These are phyloP conservation scores for Zoanthus sociatus DNA, from an alignment of 92 coral and sea anemone species.

Conservation along the genomic window DNA sequence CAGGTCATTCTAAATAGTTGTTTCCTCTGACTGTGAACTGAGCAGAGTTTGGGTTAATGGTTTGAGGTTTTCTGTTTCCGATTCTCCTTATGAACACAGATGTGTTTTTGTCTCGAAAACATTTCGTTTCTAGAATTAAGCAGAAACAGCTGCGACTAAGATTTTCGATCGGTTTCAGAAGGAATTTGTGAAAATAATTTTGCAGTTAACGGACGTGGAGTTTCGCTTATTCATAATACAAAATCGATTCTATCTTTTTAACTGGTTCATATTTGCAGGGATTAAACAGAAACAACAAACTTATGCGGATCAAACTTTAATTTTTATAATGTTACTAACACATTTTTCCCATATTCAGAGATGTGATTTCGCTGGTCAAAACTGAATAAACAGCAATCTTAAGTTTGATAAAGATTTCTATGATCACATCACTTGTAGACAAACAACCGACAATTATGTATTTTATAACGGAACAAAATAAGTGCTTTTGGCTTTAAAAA, in stretches of 20 bases:
- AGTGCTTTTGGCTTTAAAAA: not conserved
- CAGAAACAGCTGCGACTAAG: constrained; percentile 8
- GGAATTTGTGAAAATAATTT: not conserved
- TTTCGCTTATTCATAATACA: constrained; percentile 1
- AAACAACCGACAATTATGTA: constrained; percentile 8
- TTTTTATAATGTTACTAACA: too few relatives aligned
- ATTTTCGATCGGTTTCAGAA: not conserved
- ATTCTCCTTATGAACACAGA: constrained; percentile 20
- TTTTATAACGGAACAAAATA: constrained; percentile 27
- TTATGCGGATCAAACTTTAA: not conserved
- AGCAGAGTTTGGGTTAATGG: constrained; percentile 18
- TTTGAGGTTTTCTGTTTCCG: constrained; percentile 36
- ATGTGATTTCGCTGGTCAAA: not conserved
- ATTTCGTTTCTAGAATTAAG: not conserved
- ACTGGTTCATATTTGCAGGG: not conserved
- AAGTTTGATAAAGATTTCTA: not conserved
- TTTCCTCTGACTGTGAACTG: constrained; percentile 34
- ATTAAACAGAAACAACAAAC: not conserved
- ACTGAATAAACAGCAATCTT: constrained; percentile 20
- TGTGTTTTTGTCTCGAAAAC: constrained; percentile 34
- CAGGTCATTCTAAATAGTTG: constrained; percentile 45
- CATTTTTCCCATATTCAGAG: not conserved
- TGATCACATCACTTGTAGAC: constrained; percentile 7
- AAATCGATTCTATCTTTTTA: constrained; percentile 22
- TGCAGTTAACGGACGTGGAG: not conserved